These are phyloP conservation scores for Chloebia gouldiae DNA, from an alignment of 2,113 vertebrate species.

Conservation along the genomic window DNA sequence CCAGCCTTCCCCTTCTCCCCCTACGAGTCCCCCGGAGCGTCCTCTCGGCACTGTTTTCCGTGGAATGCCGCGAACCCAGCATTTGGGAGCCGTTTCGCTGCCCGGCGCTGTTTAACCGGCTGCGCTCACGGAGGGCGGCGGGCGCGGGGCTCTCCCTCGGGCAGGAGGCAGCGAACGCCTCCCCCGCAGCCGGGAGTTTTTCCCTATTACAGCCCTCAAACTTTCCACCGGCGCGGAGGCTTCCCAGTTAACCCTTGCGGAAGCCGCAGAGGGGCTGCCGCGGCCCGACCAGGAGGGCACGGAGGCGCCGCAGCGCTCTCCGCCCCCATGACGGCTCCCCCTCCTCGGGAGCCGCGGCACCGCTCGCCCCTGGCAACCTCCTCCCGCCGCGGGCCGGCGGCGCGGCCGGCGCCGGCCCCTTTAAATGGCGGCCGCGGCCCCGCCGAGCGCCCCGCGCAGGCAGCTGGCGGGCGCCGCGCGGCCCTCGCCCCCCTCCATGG, in stretches of 20 bases:
- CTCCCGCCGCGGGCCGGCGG: not conserved
- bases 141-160: not conserved
- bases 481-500: not conserved
- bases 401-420: constrained; percentile 23
- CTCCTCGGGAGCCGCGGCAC: not conserved
- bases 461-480: not conserved
- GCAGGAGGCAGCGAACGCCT: not conserved
- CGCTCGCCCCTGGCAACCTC: not conserved
- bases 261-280: not conserved
- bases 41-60: not conserved
- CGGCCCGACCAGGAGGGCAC: not conserved
- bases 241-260: not conserved
- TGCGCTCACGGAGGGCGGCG: not conserved
- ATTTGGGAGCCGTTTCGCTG: not conserved
- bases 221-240: not conserved
- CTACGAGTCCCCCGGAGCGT: not conserved
- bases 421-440: constrained; percentile 46
- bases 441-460: not conserved
- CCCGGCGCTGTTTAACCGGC: not conserved
- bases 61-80: rapidly evolving
- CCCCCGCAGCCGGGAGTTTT: not conserved
- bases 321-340: not conserved
- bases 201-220: not conserved
- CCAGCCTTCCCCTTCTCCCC: not conserved
- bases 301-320: not conserved